Evolutionary conservation across 2,888 invertebrate genomes (phyloP), one percentile per base, ranked within the genome.

Genomic region (Sussaba pulchella): DNA sequence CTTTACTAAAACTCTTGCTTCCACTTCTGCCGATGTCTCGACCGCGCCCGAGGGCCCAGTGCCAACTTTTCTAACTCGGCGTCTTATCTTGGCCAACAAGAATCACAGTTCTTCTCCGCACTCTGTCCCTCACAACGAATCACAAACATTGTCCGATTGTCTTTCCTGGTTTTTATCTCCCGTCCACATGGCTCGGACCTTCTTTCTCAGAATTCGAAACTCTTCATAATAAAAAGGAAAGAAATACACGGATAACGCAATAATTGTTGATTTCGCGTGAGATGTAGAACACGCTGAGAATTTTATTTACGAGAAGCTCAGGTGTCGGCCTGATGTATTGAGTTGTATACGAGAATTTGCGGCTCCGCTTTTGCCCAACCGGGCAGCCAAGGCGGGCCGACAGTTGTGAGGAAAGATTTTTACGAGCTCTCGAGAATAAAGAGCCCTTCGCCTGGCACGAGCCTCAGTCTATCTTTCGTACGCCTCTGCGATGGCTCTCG

Each of bases 401-500:
- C 67, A 47, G 69, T 77, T 77, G 73, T 67, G 64, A 43, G 70
- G 74, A 78, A 73, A 70, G 70, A 77, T 81, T 81, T 81, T 81
- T 81, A 81, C 76, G 81, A 81, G 77, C 70, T 77, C 78, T 81
- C 66, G 61, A 81, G 78, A 81, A 81, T 81, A 71, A 81, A 78
- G 78, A 78, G 74, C 81, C 78, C 78, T 81, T 81, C 74, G 78
- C 74, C 74, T 78, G 81, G 78, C 80, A 57, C 61, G 72, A 76
- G 72, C 45, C 6, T 63, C 70, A 73, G 45, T 78, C 74, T 78
- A 81, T 81, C 78, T 78, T 78, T 66, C 74, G 74, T 70, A 59
- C 57, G 77, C 77, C 73, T 31, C 14, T 8, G 8, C 69, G 73
- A 64, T 66, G 47, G 69, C 74, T 74, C 78, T 81, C 77, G 66